Evolutionary conservation across 2,888 invertebrate species (phyloP), one percentile per base, ranked within the genome.

Genomic region (Aproaerema taeniolella): DNA sequence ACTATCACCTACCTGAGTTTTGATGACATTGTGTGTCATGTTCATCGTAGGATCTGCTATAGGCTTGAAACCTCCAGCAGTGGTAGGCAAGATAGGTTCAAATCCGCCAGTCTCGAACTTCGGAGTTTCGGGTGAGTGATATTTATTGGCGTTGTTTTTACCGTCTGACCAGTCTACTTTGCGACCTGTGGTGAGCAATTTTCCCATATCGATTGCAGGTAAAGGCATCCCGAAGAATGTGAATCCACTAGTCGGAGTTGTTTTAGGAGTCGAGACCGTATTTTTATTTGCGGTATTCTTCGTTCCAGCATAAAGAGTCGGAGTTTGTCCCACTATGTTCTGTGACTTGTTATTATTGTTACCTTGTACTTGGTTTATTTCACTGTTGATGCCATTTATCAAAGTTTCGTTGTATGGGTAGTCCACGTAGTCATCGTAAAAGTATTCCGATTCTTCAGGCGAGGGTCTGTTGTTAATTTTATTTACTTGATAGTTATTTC

Each of bases 181-280:
- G 4, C 86, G 72, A 0, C 83, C 86, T 20, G 73, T 79, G 33
- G 73, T 83, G 17, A 92, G 88, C 29, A 94, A 74, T 55, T 91
- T 91, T 8, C 91, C 90, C 57, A 94, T 88, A 50, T 91, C 91
- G 32, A 95, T 68, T 26, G 90, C 88, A 1, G 95, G 93, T 42
- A 95, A 65, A 0, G 95, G 95, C 62, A 95, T 91, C 0, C 95
- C 95, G 58, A 95, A 95, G 62, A 95, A 94, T 9, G 95, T 94
- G 51, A 95, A 94, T 1, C 92, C 90, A 45, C 90, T 89, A 1
- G 55, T 66, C 0, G 91, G 89, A 2, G 44, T 28, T 0, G 89
- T 85, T 20, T 82, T 85, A 24, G 74, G 67, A 38, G 71, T 60
- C 39, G 80, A 67, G 11, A 68, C 39, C 31, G 50, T 38, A 9